Base-by-base conservation (phyloP, 53 echinoderm and acorn worm genomes). In the Apostichopus leukothele region DNA sequence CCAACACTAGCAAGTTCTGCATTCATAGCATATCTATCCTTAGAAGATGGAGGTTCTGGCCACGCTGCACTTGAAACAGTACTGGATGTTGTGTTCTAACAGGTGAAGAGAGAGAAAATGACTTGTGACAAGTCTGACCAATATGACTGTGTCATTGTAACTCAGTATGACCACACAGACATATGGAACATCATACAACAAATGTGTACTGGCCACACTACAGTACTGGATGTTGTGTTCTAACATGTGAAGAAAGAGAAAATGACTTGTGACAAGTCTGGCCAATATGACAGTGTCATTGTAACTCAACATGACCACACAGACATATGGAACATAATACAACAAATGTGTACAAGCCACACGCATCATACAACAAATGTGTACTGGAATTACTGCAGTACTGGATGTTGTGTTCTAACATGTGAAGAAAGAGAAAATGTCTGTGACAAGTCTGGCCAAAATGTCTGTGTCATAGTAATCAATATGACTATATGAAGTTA, bases 51-150 rank as follows among this genome's bases (percentile, higher is more conserved):
- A 67, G 74, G 92, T 26, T 91, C 89, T 52, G 96, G 96, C 96
- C 96, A 96, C 23, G 94, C 83, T 50, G 92, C 92, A 6, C 94
- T 89, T 22, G 96, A 96, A 71, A 91, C 90, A 50, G 96, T 89
- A 67, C 96, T 93, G 68, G 89, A 78, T 22, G 91, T 89, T 27
- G 87, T 54, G 78, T 93, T 87, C 93, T 93, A 19, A 57, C 57
- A 7, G 1, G 10, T 9, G 7, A 57, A 57, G 7, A 57, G 25
- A 57, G 10, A 5, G 57, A 57, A 57, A 57, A 57, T 57, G 57
- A 18, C 18, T 13, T 21, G 5, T 18, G n/a, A 19, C 18, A 71
- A 71, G 71, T 71, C 18, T 16, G 18, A 5, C 20, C 71, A 71
- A 71, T 71, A n/a, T 71, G 71, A 71, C n/a, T 71, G 13, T 5